These are phyloP conservation scores for Sycophila sp. DNA, from an alignment of 1,140 invertebrate genomes.

Conservation along the genomic window DNA sequence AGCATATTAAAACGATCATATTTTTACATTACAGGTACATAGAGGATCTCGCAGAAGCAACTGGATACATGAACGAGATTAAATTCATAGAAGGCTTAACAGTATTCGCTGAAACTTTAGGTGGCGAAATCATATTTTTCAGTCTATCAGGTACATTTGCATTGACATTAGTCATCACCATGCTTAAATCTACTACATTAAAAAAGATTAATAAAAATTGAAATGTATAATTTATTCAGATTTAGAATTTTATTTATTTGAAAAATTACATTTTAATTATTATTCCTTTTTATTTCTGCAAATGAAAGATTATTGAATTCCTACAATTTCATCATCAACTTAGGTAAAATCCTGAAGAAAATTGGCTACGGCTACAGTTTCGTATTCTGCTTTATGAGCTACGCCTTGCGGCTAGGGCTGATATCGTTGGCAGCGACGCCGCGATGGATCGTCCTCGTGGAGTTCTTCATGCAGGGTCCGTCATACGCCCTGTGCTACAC, in stretches of 20 bases:
- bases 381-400: conserved; percentile 77
- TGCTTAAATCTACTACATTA: too few species aligned
- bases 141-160: conserved; percentile 55
- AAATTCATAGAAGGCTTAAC: conserved; percentile 81
- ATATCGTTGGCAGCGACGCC: conserved; percentile 77
- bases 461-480: conserved; percentile 79
- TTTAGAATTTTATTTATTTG: too few species aligned
- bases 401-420: conserved; percentile 73
- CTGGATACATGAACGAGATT: conserved; percentile 71
- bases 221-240: too few species aligned
- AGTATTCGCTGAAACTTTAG: conserved; percentile 78
- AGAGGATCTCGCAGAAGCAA: conserved; percentile 75
- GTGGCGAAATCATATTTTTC: conserved; percentile 81
- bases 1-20: too few species aligned
- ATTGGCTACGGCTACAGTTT: conserved; percentile 78
- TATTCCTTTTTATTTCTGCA: too few species aligned
- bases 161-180: conserved; percentile 21
- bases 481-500: conserved; percentile 83
- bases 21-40: conserved; percentile 69
- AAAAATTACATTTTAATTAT: too few species aligned
- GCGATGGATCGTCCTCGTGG: conserved; percentile 78
- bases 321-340: too few species aligned
- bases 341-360: conserved; percentile 73
- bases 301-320: too few species aligned
- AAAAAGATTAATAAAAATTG: too few species aligned